Percentiles rank a stretch among this genome's conserved stretches.
phyloP scores from a whole-genome alignment of 2,888 invertebrate species.

The Lasioglossum villosulum region DNA sequence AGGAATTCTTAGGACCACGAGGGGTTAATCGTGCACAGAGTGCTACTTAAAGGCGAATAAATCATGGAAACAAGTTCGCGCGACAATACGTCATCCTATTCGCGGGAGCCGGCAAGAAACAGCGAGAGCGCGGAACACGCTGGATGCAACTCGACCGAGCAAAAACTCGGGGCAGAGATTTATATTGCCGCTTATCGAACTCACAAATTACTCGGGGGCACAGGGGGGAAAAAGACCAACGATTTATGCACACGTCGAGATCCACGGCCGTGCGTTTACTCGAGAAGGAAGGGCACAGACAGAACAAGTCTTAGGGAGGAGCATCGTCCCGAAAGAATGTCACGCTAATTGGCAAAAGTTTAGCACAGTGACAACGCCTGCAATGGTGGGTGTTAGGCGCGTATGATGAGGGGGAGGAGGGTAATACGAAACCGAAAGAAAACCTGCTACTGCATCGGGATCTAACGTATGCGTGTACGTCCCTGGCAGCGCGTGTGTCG shows the following conservation, averaged over 20 bases:
- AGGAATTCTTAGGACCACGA: neutral
- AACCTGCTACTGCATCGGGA: no score
- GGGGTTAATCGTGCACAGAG: constrained; percentile 33
- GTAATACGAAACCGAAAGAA: accelerated
- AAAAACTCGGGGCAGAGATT: constrained; percentile 20
- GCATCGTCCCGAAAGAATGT: neutral
- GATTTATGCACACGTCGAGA: constrained; percentile 55
- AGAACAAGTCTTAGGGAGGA: neutral
- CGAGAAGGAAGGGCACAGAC: neutral
- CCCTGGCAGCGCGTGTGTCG: no score
- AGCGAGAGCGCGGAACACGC: neutral
- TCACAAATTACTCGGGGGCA: constrained; percentile 39
- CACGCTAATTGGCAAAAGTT: neutral
- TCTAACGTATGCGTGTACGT: no score
- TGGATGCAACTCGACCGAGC: neutral
- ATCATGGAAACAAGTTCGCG: constrained; percentile 53
- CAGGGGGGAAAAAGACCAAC: constrained; percentile 28
- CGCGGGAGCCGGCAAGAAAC: constrained; percentile 20
- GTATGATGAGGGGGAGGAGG: no score
- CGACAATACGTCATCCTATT: constrained; percentile 51
- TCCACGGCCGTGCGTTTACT: constrained; percentile 28
- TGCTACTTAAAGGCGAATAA: constrained; percentile 60
- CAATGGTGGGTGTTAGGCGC: no score
- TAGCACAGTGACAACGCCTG: no score
- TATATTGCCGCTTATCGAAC: constrained; percentile 46